Evolutionary conservation across 23 tunicate species (phyloP), one percentile per base, ranked within the genome.

Genomic region (Diplosoma virens): DNA sequence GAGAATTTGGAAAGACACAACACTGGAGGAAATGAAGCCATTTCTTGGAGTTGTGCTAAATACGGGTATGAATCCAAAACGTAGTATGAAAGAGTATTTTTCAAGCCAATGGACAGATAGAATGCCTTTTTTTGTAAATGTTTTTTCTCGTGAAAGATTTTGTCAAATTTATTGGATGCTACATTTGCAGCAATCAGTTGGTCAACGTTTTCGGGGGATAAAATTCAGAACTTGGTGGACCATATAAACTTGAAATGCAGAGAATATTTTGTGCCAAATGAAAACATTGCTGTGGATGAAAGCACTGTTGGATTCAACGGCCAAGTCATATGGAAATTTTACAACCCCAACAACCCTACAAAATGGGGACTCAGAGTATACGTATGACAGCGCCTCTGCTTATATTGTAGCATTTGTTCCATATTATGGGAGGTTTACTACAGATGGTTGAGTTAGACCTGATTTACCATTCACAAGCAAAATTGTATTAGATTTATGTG

Each of bases 41-140:
- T 68, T 68, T 36, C 25, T 68, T 11, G 75, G 75, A 68, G 75
- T 68, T 68, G 75, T 68, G 75, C 18, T 68, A 36, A 68, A 68
- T 36, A 68, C 37, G 75, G 75, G 75, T 36, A 9, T 68, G 75
- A 35, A 68, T 68, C 25, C 9, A 21, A 68, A 25, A 68, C 37
- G 54, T 68, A 25, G 22, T 16, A 68, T 68, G 75, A 68, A 68
- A 68, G 55, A 37, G 54, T 68, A 68, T 22, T 68, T 68, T 22
- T 68, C 75, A 68, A 68, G 32, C 18, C 9, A 35, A 37, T 68
- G 75, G 75, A 68, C 32, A 68, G 54, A 68, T 16, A 68, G 75
- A 68, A 68, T 68, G 75, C 75, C 75, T n/a, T 68, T 68, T 68
- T 68, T 68, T 37, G 75, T 68, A 37, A 54, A 68, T 68, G 70